Conservation (phyloP, 2,797 vertebrate genomes). For the Helarctos malayanus region DNA sequence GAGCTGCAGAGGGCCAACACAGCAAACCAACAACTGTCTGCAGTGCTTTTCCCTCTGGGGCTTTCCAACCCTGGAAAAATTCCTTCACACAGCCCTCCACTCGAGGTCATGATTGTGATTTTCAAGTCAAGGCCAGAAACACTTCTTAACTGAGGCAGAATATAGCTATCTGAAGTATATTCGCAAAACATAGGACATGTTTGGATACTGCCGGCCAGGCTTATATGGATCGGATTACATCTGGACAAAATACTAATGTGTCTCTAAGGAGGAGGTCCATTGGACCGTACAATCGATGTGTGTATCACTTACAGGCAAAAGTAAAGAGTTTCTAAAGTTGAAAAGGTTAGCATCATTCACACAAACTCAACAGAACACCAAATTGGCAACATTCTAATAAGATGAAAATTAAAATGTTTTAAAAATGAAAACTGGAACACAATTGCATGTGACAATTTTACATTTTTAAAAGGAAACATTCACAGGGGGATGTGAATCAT, state of each 20-base stretch:
- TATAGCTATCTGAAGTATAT: constrained; percentile 29
- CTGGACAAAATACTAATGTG: constrained; percentile 33
- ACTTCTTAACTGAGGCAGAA: not conserved
- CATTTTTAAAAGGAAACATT: constrained; percentile 57
- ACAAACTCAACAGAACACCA: not conserved
- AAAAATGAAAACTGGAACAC: not conserved
- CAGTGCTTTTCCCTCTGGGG: not conserved
- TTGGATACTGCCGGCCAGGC: not conserved
- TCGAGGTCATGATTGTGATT: not conserved
- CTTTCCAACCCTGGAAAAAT: not conserved
- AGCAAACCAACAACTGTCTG: not conserved
- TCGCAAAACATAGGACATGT: not conserved
- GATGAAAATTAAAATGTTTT: constrained; percentile 62
- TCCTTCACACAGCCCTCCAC: not conserved
- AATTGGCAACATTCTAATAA: not conserved
- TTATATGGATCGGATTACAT: not conserved
- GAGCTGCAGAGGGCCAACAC: not conserved
- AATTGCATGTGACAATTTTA: not conserved
- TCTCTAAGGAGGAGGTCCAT: not conserved
- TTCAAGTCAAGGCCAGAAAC: not conserved
- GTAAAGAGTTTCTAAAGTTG: not conserved
- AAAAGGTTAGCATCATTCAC: constrained; percentile 39
- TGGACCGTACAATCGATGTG: not conserved
- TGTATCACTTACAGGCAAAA: not conserved
- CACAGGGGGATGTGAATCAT: not conserved